Evolutionary conservation across 2,113 vertebrate species (phyloP).

Genomic region (Pygoscelis antarcticus): DNA sequence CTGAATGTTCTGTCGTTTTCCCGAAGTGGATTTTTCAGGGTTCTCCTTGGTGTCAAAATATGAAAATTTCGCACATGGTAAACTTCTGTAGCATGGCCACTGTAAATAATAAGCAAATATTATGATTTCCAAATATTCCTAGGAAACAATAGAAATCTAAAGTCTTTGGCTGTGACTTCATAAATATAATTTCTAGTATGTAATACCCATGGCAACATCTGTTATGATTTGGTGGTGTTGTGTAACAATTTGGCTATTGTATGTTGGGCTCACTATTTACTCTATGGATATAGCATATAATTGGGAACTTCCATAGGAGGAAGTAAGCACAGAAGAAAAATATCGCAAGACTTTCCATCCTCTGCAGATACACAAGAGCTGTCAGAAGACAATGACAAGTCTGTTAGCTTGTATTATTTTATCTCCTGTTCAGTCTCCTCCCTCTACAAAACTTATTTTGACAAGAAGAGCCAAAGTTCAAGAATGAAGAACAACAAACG

Average conservation of each 20-base stretch:
- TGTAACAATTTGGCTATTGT: neutral
- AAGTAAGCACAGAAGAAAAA: conserved; percentile 26
- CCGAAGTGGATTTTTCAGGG: neutral
- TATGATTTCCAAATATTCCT: neutral
- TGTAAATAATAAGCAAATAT: neutral
- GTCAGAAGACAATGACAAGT: conserved; percentile 2
- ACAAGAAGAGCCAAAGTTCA: neutral
- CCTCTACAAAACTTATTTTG: conserved; percentile 10
- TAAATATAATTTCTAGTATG: neutral
- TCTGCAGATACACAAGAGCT: neutral
- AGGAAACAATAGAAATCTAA: neutral
- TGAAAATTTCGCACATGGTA: neutral
- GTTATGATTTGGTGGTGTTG: neutral
- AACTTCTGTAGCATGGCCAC: neutral
- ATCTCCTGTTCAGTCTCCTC: neutral
- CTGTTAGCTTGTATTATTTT: neutral
- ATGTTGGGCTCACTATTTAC: neutral
- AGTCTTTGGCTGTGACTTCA: neutral
- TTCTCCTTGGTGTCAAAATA: neutral
- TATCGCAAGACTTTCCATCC: neutral
- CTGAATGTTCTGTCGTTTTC: neutral
- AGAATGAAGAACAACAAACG: neutral
- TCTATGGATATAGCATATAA: neutral
- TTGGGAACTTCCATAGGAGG: neutral
- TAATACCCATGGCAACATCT: neutral